A percentile compares a stretch with the other conserved stretches of the same genome.
Conservation (phyloP, 2,113 vertebrate genomes). For the Turnix velox region DNA sequence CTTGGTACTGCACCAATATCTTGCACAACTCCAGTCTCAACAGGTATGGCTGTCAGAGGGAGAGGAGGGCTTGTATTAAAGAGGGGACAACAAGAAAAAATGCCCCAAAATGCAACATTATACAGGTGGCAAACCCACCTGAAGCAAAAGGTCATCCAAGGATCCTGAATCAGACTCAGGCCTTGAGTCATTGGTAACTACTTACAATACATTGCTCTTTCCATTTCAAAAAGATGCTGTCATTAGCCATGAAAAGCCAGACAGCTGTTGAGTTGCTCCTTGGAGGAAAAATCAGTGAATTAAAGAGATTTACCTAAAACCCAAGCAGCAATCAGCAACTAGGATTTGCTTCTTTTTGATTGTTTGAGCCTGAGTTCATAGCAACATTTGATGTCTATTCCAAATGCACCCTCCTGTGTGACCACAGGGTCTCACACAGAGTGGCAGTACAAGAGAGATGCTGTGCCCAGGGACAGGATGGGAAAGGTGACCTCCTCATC, state of each 20-base stretch:
- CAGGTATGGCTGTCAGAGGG: not conserved
- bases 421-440: rapidly evolving
- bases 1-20: not conserved
- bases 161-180: not conserved
- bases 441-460: rapidly evolving
- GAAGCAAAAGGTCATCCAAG: not conserved
- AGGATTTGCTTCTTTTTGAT: not conserved
- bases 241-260: not conserved
- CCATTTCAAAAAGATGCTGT: not conserved
- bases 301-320: not conserved
- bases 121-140: not conserved
- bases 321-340: not conserved
- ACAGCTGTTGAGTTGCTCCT: not conserved
- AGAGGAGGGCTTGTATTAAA: rapidly evolving
- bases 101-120: rapidly evolving
- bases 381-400: not conserved
- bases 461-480: not conserved
- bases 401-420: rapidly evolving
- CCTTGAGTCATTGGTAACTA: not conserved
- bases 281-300: not conserved
- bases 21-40: rapidly evolving
- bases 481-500: rapidly evolving
- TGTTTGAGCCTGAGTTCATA: rapidly evolving
- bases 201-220: not conserved
- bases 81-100: rapidly evolving